These are phyloP conservation scores for Dicaeum eximium DNA, from an alignment of 2,113 vertebrate genomes.

Conservation along the genomic window DNA sequence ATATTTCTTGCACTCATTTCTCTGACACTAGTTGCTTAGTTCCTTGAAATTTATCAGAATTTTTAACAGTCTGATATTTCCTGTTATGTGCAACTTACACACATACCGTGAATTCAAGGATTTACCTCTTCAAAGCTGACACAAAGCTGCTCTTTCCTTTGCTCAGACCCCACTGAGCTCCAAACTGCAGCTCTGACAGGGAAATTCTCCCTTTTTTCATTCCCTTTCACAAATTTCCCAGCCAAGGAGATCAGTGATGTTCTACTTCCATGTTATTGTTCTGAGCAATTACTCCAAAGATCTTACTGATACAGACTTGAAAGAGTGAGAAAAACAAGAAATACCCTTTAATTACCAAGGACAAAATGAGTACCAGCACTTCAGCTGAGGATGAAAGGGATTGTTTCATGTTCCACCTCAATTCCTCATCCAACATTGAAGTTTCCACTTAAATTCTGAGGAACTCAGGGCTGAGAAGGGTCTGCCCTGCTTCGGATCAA, in stretches of 20 bases:
- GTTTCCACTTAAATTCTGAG: neutral
- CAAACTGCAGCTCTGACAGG: neutral
- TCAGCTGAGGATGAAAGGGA: neutral
- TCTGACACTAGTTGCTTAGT: neutral
- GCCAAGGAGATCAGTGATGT: neutral
- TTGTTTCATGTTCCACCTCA: neutral
- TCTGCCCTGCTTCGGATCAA: neutral
- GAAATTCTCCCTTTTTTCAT: neutral
- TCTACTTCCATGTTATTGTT: neutral
- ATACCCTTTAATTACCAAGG: neutral
- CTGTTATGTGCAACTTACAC: neutral
- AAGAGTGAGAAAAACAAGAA: neutral
- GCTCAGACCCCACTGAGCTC: neutral
- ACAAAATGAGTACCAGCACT: neutral
- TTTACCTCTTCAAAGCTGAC: neutral
- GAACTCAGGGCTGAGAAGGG: neutral
- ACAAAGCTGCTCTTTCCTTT: neutral
- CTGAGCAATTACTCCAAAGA: neutral
- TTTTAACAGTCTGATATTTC: neutral
- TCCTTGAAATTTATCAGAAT: neutral
- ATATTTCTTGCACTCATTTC: neutral
- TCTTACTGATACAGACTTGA: neutral
- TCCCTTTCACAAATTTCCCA: neutral
- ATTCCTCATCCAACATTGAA: neutral
- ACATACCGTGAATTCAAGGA: neutral